Conservation (phyloP, 1,140 invertebrate species). For the Euura lappo region DNA sequence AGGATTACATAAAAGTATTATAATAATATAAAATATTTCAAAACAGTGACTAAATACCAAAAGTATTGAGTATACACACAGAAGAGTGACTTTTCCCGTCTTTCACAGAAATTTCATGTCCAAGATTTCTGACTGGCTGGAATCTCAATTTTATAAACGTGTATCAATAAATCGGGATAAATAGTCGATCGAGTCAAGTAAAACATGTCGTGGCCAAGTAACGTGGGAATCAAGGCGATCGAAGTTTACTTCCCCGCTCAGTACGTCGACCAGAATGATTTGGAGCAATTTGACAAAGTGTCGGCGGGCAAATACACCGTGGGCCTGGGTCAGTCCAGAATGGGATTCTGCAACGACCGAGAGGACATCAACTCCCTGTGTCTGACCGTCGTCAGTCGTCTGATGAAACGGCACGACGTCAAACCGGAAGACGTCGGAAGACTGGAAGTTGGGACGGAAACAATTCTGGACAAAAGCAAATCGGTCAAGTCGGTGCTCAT, state of each 20-base stretch:
- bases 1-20: neutral
- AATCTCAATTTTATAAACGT: too few species aligned
- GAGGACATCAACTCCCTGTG: constrained; percentile 98
- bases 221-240: constrained; percentile 94
- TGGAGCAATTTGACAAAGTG: constrained; percentile 89
- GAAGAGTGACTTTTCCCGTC: too few species aligned
- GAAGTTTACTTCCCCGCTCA: constrained; percentile 93
- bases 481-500: constrained; percentile 97
- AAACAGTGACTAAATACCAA: neutral
- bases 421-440: constrained; percentile 83
- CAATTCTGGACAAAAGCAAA: constrained; percentile 98
- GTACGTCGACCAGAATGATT: constrained; percentile 91
- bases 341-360: constrained; percentile 96
- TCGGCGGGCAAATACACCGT: constrained; percentile 94
- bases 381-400: constrained; percentile 86
- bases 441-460: constrained; percentile 97
- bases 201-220: constrained; percentile 72
- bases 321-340: constrained; percentile 92
- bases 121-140: too few species aligned
- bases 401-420: constrained; percentile 79
- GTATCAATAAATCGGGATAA: too few species aligned
- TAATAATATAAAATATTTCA: neutral
- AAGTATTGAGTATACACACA: neutral
- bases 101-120: too few species aligned
- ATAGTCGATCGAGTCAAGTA: neutral